Evolutionary conservation across 2,113 vertebrate genomes (phyloP).

Genomic region (Oostethus manadensis): DNA sequence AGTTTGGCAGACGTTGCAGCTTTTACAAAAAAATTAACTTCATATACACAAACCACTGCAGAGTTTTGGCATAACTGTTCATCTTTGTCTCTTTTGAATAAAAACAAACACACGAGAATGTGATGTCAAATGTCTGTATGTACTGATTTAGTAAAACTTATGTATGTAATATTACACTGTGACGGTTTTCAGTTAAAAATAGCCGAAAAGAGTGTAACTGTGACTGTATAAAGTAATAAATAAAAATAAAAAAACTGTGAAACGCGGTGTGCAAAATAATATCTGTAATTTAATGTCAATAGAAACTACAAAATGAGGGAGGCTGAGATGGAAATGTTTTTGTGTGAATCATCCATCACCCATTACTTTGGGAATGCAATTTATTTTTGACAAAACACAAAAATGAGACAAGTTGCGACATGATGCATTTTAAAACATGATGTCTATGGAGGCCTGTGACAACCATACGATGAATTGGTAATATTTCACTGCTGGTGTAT

Average conservation of each 20-base stretch:
- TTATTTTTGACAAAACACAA: constrained; percentile 43
- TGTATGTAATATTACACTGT: too few relatives aligned
- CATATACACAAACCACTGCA: too few relatives aligned
- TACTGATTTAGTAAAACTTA: too few relatives aligned
- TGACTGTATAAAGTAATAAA: neutral
- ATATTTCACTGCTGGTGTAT: constrained; percentile 47
- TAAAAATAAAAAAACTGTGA: neutral
- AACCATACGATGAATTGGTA: constrained; percentile 35
- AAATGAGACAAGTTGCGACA: constrained; percentile 33
- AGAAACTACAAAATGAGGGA: constrained; percentile 32
- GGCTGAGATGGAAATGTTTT: constrained; percentile 16
- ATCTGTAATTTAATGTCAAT: constrained; percentile 25
- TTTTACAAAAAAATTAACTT: too few relatives aligned
- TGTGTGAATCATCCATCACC: constrained; percentile 60
- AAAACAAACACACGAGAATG: too few relatives aligned
- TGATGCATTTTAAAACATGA: constrained; percentile 37
- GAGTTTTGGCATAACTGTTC: too few relatives aligned
- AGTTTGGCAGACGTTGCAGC: too few relatives aligned
- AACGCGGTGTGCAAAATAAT: neutral
- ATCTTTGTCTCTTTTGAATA: too few relatives aligned
- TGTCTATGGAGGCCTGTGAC: constrained; percentile 43
- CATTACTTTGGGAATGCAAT: constrained; percentile 50
- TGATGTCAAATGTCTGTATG: too few relatives aligned
- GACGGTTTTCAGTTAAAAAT: too few relatives aligned
- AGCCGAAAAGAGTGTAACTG: too few relatives aligned